A percentile compares a stretch with the other conserved stretches of the same genome.
Evolutionary conservation across 2,888 invertebrate species (phyloP).

Genomic region (Cryptus armator): DNA sequence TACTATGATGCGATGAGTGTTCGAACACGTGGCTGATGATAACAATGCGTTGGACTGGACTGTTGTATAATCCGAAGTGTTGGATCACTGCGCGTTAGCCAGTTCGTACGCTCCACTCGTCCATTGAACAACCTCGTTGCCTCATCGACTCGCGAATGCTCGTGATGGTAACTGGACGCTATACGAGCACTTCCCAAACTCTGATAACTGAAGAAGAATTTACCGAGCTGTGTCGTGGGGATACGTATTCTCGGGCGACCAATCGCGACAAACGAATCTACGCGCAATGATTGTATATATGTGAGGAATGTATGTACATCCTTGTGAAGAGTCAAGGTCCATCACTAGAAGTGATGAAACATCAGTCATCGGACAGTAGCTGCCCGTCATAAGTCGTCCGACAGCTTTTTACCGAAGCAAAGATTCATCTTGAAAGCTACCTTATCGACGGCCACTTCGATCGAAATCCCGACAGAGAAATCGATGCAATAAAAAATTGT

Average conservation of each 20-base stretch:
- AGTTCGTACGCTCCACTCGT: not conserved
- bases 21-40: not conserved
- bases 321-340: not conserved
- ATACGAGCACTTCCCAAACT: not conserved
- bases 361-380: not conserved
- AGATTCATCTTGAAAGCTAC: constrained; percentile 2
- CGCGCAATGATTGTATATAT: too few species aligned
- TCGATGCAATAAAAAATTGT: not conserved
- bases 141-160: constrained; percentile 9
- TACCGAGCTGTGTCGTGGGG: not conserved
- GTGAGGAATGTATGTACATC: not conserved
- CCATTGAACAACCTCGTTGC: not conserved
- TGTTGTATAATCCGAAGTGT: constrained; percentile 1
- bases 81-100: constrained; percentile 12
- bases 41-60: not conserved
- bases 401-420: too few species aligned
- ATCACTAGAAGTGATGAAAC: not conserved
- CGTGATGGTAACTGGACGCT: constrained; percentile 3
- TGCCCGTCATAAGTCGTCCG: not conserved
- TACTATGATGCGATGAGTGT: not conserved
- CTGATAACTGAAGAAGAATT: not conserved
- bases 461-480: not conserved
- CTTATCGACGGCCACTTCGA: constrained; percentile 15
- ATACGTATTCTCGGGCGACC: constrained; percentile 14
- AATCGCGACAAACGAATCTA: not conserved